Conservation (phyloP, 37 sponge, comb jelly and placozoan species). For the Bolinopsis microptera region DNA sequence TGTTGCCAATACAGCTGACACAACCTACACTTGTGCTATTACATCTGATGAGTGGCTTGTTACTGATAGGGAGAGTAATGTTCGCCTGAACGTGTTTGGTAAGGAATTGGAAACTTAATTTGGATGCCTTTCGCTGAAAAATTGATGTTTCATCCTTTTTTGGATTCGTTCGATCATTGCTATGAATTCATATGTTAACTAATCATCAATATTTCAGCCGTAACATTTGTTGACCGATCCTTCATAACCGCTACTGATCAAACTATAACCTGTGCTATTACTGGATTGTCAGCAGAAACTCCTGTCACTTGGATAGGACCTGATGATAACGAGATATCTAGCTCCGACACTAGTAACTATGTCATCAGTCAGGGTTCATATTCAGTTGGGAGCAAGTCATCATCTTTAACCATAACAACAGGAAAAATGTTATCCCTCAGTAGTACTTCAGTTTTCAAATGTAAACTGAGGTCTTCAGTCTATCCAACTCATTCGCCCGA, state of each 20-base stretch:
- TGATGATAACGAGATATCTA: background rate
- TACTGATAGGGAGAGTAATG: background rate
- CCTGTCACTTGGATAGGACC: background rate
- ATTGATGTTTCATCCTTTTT: too few relatives aligned
- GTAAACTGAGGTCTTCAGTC: background rate
- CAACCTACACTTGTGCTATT: background rate
- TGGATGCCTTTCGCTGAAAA: background rate
- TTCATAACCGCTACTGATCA: background rate
- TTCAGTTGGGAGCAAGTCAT: background rate
- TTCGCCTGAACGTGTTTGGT: background rate
- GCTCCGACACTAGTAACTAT: background rate
- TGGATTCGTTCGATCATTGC: too few relatives aligned
- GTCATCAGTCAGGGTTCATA: background rate
- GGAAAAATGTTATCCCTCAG: background rate
- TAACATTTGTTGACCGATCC: background rate
- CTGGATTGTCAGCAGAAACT: background rate
- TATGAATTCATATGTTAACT: background rate
- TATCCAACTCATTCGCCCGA: background rate
- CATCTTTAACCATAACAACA: background rate
- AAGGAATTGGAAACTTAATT: too few relatives aligned
- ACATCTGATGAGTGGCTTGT: background rate
- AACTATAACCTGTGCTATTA: background rate
- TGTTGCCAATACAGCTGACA: background rate
- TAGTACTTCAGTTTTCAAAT: background rate
- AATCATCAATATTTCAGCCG: background rate